Conservation (phyloP, 2,888 invertebrate genomes). For the Gastracanthus pulcherrimus region DNA sequence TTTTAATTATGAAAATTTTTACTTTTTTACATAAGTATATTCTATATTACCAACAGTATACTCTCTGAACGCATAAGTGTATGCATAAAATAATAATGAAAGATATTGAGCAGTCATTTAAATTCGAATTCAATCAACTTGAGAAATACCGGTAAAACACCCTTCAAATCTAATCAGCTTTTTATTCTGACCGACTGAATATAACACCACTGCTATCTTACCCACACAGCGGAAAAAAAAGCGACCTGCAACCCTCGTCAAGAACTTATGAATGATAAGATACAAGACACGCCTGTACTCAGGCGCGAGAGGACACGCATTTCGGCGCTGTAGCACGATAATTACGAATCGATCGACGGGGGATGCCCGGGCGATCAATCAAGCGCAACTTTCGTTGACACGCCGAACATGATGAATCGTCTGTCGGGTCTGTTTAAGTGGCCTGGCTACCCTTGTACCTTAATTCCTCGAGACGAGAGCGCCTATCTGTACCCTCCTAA, state of each 20-base stretch:
- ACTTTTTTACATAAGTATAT: no score
- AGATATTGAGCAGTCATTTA: no score
- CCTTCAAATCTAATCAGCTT: no score
- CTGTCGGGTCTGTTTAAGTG: conserved; percentile 58
- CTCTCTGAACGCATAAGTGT: no score
- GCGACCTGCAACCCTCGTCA: background rate
- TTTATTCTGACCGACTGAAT: no score
- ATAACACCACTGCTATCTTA: background rate
- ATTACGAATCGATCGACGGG: conserved; percentile 42
- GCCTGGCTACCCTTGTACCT: conserved; percentile 58
- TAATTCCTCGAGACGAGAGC: conserved; percentile 53
- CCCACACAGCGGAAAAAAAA: background rate
- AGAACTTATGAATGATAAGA: conserved; percentile 23
- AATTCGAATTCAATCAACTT: no score
- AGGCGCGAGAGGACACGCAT: background rate
- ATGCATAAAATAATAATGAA: no score
- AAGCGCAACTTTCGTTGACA: conserved; percentile 20
- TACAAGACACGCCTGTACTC: background rate
- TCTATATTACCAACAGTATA: no score
- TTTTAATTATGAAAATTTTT: no score
- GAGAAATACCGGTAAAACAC: no score
- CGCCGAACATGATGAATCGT: conserved; percentile 61
- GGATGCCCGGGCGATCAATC: conserved; percentile 33
- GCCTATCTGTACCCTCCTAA: background rate
- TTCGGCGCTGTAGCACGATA: background rate